phyloP scores from a whole-genome alignment of 2,113 vertebrate species.

The Pituophis catenifer region DNA sequence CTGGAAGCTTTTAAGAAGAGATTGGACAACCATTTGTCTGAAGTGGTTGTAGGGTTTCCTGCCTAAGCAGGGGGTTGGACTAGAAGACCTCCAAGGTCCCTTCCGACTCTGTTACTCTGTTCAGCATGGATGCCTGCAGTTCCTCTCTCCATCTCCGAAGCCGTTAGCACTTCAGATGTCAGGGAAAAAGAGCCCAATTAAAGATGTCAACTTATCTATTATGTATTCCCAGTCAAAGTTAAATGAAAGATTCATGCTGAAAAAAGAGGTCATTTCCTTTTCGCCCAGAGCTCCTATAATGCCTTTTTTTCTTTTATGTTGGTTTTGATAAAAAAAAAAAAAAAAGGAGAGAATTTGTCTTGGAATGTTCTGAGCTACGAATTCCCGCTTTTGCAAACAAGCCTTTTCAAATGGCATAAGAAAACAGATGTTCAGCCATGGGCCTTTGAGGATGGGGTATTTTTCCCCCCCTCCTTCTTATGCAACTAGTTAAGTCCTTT shows the following conservation, averaged over 20 bases:
- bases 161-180: constrained; percentile 1
- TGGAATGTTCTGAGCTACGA: not conserved
- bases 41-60: too few species aligned
- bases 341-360: not conserved
- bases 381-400: accelerated
- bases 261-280: not conserved
- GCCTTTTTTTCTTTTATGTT: not conserved
- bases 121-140: not conserved
- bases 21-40: too few species aligned
- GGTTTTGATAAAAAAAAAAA: not conserved
- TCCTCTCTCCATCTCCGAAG: not conserved
- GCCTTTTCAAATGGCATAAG: accelerated
- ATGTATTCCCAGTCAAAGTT: not conserved
- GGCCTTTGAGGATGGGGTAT: not conserved
- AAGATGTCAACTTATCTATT: constrained; percentile 6
- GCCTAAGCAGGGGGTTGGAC: too few species aligned
- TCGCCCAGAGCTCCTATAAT: not conserved
- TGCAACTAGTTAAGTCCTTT: not conserved
- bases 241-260: constrained; percentile 6
- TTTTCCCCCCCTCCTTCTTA: not conserved
- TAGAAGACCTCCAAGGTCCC: too few species aligned
- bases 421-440: not conserved
- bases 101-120: too few species aligned
- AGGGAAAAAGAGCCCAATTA: not conserved
- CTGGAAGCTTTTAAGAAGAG: too few species aligned